A percentile compares a stretch with the other conserved stretches of the same genome.
phyloP scores from a whole-genome alignment of 2,888 invertebrate species.

The Glaucopsyche alexis region DNA sequence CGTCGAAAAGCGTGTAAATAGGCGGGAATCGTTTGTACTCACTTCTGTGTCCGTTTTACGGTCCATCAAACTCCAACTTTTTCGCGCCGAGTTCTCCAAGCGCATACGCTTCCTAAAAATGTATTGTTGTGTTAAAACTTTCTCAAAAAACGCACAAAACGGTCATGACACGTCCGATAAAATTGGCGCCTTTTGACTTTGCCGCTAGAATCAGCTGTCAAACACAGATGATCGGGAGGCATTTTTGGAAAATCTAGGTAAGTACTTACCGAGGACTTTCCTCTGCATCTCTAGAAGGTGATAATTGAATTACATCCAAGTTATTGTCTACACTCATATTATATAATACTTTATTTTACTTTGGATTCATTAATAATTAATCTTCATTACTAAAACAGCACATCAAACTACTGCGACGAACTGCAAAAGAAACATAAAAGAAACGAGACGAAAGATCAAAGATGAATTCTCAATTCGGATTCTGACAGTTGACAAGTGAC shows the following conservation, averaged over 20 bases:
- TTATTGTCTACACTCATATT: constrained; percentile 55
- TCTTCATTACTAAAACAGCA: constrained; percentile 14
- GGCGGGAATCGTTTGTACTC: constrained; percentile 55
- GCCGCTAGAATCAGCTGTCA: constrained; percentile 77
- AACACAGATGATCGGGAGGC: constrained; percentile 42
- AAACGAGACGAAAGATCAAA: constrained; percentile 5
- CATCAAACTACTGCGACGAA: constrained; percentile 25
- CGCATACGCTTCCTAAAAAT: constrained; percentile 63
- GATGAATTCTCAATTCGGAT: not conserved
- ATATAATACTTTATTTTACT: constrained; percentile 33
- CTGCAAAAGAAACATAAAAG: not conserved
- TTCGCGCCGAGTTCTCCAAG: constrained; percentile 55
- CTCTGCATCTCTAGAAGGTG: constrained; percentile 48
- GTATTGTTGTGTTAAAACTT: constrained; percentile 11
- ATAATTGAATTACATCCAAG: constrained; percentile 51
- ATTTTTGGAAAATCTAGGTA: constrained; percentile 42
- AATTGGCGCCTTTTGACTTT: constrained; percentile 73
- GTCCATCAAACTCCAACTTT: constrained; percentile 74
- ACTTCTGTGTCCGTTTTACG: constrained; percentile 70
- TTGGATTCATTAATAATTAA: constrained; percentile 5
- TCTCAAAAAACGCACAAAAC: constrained; percentile 29
- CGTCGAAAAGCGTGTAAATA: constrained; percentile 48
- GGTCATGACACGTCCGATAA: constrained; percentile 38
- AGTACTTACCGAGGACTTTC: constrained; percentile 65
- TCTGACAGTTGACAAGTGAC: not conserved